These are phyloP conservation scores for Cydia splendana DNA, from an alignment of 1,140 invertebrate species.

Conservation along the genomic window DNA sequence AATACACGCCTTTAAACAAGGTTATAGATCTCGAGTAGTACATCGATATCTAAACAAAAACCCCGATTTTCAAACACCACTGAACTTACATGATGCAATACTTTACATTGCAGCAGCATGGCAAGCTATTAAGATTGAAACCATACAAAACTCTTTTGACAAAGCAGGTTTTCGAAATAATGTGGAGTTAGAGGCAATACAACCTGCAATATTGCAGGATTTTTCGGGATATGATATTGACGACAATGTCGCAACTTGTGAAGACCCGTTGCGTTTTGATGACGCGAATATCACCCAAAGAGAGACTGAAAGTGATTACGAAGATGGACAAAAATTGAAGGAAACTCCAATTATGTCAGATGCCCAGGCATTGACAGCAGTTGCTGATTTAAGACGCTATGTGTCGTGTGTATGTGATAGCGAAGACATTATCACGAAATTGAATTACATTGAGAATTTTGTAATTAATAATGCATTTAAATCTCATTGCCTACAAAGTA, in stretches of 20 bases:
- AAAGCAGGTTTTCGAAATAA: constrained; percentile 41
- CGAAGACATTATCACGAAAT: constrained; percentile 42
- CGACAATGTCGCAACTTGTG: neutral
- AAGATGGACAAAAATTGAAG: constrained; percentile 38
- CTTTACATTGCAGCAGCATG: constrained; percentile 41
- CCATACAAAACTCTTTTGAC: constrained; percentile 42
- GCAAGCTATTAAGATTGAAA: constrained; percentile 42
- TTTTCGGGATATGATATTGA: constrained; percentile 27
- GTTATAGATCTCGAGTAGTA: constrained; percentile 38
- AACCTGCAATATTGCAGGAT: constrained; percentile 36
- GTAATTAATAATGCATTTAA: constrained; percentile 39
- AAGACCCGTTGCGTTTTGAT: neutral
- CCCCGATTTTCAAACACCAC: constrained; percentile 38
- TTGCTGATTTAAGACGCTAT: constrained; percentile 45
- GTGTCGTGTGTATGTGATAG: constrained; percentile 42
- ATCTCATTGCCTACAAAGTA: constrained; percentile 21
- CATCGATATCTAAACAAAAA: constrained; percentile 39
- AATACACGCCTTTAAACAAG: constrained; percentile 42
- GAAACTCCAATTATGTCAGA: constrained; percentile 43
- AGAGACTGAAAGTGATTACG: constrained; percentile 40
- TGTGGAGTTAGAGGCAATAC: constrained; percentile 34
- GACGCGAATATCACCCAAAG: constrained; percentile 34
- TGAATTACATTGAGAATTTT: constrained; percentile 44
- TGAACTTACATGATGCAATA: constrained; percentile 41
- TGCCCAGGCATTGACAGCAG: constrained; percentile 42